Conservation (phyloP, 2,113 vertebrate species). For the Phrynocephalus versicolor region DNA sequence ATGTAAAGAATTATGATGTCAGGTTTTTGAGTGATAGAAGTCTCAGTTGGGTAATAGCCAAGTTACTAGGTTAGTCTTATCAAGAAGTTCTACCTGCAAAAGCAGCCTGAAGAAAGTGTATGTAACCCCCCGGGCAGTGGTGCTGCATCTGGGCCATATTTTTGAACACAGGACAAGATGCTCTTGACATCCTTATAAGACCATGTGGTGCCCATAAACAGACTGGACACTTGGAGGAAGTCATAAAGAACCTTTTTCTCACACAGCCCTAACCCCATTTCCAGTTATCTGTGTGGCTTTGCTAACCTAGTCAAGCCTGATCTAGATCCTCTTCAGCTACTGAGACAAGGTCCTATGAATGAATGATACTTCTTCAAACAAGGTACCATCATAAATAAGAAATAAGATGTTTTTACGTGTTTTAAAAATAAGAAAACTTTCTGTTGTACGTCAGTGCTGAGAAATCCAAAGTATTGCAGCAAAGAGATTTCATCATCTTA, state of each 20-base stretch:
- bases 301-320: not conserved
- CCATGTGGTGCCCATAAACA: not conserved
- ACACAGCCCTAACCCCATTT: not conserved
- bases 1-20: not conserved
- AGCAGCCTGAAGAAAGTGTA: not conserved
- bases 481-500: not conserved
- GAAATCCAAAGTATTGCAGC: not conserved
- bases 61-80: not conserved
- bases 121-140: not conserved
- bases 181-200: not conserved
- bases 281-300: not conserved
- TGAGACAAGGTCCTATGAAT: not conserved
- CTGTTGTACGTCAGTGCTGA: not conserved
- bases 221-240: not conserved
- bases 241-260: not conserved
- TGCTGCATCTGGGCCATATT: not conserved
- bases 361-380: not conserved
- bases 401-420: conserved; percentile 14
- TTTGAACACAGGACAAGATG: not conserved
- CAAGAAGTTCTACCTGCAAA: too few species aligned
- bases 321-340: not conserved
- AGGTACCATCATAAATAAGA: not conserved
- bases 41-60: not conserved
- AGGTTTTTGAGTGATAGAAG: not conserved
- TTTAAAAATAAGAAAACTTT: not conserved